Evolutionary conservation across 2,888 invertebrate species (phyloP), one percentile per base, ranked within the genome.

Genomic region (Loripinus fragilis): DNA sequence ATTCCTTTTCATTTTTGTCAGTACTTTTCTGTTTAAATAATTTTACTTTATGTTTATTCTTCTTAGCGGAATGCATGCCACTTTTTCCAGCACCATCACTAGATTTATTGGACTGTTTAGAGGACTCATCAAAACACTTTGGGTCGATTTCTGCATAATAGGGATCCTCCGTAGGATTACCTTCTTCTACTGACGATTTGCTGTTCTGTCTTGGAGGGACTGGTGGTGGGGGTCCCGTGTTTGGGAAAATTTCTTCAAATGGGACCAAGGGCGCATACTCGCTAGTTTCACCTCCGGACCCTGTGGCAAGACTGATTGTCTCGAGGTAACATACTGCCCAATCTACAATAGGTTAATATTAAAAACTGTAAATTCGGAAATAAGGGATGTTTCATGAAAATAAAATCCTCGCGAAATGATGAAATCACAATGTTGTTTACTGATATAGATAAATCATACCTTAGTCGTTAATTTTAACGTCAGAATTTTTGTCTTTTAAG

Each of bases 271-370:
- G 60, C 1, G 60, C 60, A 17, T 60, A 60, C 2, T 60, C 60
- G 60, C 33, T 30, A 3, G 60, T 33, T 60, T 60, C 60, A 20
- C 60, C 60, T 17, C 60, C 60, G 8, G 60, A 60, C 3, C 60
- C 60, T 60, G 60, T 60, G 3, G 60, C 30, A 20, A 60, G 33
- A 33, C 60, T 60, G 17, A 17, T 20, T 5, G 60, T 60, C 33
- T 60, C 60, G 5, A 60, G 30, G 60, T 33, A 33, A 33, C 60
- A 60, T 10, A 60, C 12, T 2, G 28, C 60, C 60, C 60, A 60
- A 33, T 60, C 60, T 52, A 25, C 12, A 52, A 52, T 25, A 23
- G 12, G 48, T 41, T n/a, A n/a, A n/a, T n/a, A n/a, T n/a, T n/a
- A n/a, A n/a, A n/a, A n/a, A n/a, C n/a, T n/a, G n/a, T n/a, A n/a